These are phyloP conservation scores for Lepidurus couesii DNA, from an alignment of 1,140 invertebrate species.

Conservation along the genomic window DNA sequence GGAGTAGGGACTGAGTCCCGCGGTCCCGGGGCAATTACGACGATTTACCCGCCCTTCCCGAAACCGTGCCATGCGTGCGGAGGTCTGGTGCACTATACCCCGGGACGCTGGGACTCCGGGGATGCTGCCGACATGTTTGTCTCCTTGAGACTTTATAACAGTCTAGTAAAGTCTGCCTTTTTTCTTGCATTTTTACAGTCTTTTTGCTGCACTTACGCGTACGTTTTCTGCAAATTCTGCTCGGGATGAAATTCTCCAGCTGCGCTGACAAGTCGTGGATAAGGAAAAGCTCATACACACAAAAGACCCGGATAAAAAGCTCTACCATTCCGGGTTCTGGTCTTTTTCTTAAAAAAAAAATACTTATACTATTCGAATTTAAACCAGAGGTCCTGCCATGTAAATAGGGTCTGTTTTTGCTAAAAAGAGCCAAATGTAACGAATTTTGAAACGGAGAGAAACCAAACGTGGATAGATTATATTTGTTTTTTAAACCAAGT, in stretches of 20 bases:
- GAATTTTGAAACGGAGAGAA: no score
- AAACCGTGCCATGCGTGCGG: neutral
- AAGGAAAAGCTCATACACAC: neutral
- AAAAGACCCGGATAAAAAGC: neutral
- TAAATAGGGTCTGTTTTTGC: no score
- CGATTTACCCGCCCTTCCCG: neutral
- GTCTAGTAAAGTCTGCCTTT: neutral
- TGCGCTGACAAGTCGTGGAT: neutral
- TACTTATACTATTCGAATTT: no score
- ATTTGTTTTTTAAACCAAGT: no score
- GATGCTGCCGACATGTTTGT: slow-evolving; percentile 14
- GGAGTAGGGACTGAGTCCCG: neutral
- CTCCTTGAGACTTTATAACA: neutral
- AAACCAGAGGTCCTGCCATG: no score
- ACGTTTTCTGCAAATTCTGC: slow-evolving; percentile 2
- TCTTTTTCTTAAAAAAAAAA: neutral
- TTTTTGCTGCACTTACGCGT: slow-evolving; percentile 21
- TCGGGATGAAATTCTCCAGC: neutral
- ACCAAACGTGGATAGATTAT: no score
- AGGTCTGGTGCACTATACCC: neutral
- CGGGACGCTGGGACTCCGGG: neutral
- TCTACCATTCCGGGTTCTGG: neutral
- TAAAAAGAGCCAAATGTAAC: no score
- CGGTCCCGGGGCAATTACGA: neutral
- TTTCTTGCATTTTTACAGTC: neutral